Conservation (phyloP, 2,888 invertebrate species). For the Andrena bucephala region DNA sequence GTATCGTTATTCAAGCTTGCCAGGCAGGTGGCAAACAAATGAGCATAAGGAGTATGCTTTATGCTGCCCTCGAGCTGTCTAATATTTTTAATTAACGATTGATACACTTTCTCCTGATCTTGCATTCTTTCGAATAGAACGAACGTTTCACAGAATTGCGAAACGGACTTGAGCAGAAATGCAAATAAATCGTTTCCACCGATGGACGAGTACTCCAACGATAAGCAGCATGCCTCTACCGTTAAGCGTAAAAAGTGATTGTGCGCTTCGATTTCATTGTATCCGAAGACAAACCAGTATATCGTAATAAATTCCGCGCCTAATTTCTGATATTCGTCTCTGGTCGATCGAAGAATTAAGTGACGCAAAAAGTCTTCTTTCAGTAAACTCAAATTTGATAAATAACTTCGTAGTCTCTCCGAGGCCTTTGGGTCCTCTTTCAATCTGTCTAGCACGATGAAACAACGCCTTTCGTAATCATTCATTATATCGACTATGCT, state of each 20-base stretch:
- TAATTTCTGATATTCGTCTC: conserved; percentile 72
- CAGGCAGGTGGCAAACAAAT: conserved; percentile 49
- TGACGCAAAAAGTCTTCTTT: conserved; percentile 75
- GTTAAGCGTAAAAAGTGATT: conserved; percentile 72
- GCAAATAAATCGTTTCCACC: conserved; percentile 68
- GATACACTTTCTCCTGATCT: conserved; percentile 50
- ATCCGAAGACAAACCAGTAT: conserved; percentile 67
- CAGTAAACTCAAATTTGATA: conserved; percentile 54
- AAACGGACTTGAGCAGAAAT: conserved; percentile 71
- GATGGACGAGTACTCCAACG: conserved; percentile 72
- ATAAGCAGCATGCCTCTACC: conserved; percentile 73
- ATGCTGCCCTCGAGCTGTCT: conserved; percentile 50
- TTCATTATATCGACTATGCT: conserved; percentile 67
- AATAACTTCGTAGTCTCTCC: conserved; percentile 42
- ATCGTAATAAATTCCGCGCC: conserved; percentile 61
- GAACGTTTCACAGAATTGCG: conserved; percentile 56
- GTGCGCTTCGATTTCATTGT: conserved; percentile 69
- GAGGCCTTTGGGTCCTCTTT: conserved; percentile 48
- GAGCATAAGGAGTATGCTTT: conserved; percentile 43
- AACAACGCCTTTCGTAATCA: conserved; percentile 77
- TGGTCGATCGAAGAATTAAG: conserved; percentile 73
- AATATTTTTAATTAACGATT: conserved; percentile 54
- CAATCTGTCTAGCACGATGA: conserved; percentile 60
- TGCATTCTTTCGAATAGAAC: conserved; percentile 22
- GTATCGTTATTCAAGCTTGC: conserved; percentile 46